Percentiles rank a stretch among this genome's conserved stretches.
Evolutionary conservation across 2,888 invertebrate genomes (phyloP).

Genomic region (Siphonodentalium dalli): DNA sequence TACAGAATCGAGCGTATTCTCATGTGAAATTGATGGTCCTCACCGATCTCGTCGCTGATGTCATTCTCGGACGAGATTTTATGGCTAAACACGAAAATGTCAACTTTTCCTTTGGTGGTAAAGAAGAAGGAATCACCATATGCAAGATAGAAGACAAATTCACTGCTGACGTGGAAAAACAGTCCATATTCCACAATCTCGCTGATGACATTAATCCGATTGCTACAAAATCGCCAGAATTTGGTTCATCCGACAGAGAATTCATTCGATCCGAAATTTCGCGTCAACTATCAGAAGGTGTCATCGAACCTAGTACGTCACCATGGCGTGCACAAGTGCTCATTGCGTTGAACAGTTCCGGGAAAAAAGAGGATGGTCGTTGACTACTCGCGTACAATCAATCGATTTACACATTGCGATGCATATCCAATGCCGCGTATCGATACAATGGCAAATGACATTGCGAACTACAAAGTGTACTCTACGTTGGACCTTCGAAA

Average conservation of each 20-base stretch:
- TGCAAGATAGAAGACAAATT: no score
- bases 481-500: neutral
- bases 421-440: no score
- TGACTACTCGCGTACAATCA: neutral
- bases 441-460: neutral
- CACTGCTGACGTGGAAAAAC: neutral
- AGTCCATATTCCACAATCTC: neutral
- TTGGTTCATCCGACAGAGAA: neutral
- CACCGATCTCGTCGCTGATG: no score
- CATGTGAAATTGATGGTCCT: no score
- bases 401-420: neutral
- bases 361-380: neutral
- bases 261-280: neutral
- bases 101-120: no score
- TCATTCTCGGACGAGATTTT: no score
- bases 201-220: neutral
- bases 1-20: no score
- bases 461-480: neutral
- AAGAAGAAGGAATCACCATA: no score
- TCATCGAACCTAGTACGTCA: neutral
- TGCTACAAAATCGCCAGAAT: neutral
- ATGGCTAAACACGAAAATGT: no score
- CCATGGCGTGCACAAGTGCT: conserved; percentile 1
- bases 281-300: neutral
- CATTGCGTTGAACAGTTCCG: neutral